Base-by-base conservation (phyloP, 2,888 invertebrate genomes). In the Drosophila atripex region DNA sequence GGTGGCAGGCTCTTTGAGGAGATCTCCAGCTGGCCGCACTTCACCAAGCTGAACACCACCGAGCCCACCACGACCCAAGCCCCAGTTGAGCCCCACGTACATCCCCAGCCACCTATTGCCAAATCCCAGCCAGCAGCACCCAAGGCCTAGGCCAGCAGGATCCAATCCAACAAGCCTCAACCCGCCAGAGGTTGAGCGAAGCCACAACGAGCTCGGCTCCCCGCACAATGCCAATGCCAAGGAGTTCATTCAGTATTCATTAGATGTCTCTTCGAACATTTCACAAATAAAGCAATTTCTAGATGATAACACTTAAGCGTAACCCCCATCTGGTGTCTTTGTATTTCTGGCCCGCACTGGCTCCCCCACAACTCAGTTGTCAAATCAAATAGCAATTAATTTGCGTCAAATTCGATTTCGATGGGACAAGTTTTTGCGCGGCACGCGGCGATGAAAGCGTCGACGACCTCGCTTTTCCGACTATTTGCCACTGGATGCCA, bases 11-110 rank as follows among this genome's bases (percentile, higher is more conserved):
- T 95, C 0, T 93, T 93, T 70, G 82, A 92, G 4, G 93, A 94
- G 76, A 94, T 95, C 47, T 91, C 93, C 1, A 93, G 91, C 0
- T 95, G 95, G 95, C 92, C 93, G 0, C 93, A 95, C 74, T 93
- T 92, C 70, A 88, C 91, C n/a, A 63, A 86, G 2, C 90, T 90
- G 0, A 88, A 85, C 59, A 61, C 66, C 12, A 80, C 76, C 21
- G 65, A 54, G 23, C 12, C 25, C 35, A 64, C 30, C 32, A 61
- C 60, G 5, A 6, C 41, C 5, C 43, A 43, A 11, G 18, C 58
- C 6, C 60, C 69, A 0, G 51, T 39, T 18, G 49, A 49, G 8
- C 68, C 68, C 11, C 60, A 58, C 11, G 47, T 16, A n/a, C 60
- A 61, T 32, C 41, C 46, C 16, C 38, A 46, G 14, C 52, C 21